Conservation (phyloP, 2,113 vertebrate genomes). For the Limanda limanda region DNA sequence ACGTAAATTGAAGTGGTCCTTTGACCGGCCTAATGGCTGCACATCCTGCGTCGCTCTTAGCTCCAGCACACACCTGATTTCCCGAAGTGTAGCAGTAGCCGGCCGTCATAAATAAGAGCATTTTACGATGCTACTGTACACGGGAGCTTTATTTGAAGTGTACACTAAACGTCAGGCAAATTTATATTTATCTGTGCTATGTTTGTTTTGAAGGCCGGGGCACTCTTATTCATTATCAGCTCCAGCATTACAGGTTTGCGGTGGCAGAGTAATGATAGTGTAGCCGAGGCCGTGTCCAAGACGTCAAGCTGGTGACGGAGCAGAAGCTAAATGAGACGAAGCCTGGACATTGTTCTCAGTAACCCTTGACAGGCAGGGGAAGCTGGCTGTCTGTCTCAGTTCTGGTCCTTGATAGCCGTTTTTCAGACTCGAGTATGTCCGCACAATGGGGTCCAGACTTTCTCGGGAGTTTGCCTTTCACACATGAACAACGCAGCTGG, state of each 20-base stretch:
- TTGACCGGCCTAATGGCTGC: slow-evolving; percentile 63
- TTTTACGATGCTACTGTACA: slow-evolving; percentile 55
- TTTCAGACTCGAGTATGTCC: too few species aligned
- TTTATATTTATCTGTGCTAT: slow-evolving; percentile 26
- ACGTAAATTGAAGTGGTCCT: slow-evolving; percentile 73
- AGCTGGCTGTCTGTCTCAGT: slow-evolving; percentile 21
- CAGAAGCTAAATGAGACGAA: too few species aligned
- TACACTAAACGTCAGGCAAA: slow-evolving; percentile 39
- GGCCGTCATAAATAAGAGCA: slow-evolving; percentile 62
- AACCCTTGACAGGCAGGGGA: slow-evolving; percentile 22
- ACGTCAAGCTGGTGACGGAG: slow-evolving; percentile 37
- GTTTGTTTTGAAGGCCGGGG: slow-evolving; percentile 14
- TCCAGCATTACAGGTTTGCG: slow-evolving; percentile 11
- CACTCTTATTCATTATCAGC: slow-evolving; percentile 48
- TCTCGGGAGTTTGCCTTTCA: too few species aligned
- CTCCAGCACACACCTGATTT: slow-evolving; percentile 47
- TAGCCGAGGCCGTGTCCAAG: slow-evolving; percentile 44
- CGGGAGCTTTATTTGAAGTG: slow-evolving; percentile 48
- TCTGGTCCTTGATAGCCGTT: slow-evolving; percentile 5
- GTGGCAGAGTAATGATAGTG: slow-evolving; percentile 57
- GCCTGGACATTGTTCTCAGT: background rate
- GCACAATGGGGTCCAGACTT: too few species aligned
- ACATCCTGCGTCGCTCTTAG: slow-evolving; percentile 37
- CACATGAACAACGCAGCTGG: too few species aligned
- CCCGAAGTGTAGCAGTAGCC: slow-evolving; percentile 26